These are phyloP conservation scores for Cylindroiulus punctatus DNA, from an alignment of 2,888 invertebrate genomes.

Conservation along the genomic window DNA sequence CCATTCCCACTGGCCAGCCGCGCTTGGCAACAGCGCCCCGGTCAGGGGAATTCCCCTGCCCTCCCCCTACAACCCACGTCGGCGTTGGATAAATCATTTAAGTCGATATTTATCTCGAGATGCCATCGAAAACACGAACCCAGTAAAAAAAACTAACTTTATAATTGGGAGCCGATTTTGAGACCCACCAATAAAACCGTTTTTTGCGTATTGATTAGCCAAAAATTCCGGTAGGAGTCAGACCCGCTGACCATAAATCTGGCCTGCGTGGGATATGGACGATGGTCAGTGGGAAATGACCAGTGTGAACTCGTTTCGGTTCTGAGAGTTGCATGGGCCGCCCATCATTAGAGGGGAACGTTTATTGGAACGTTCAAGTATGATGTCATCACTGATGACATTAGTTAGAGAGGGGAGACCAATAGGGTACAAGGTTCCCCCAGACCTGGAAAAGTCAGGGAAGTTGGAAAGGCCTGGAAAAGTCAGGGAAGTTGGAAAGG, in stretches of 20 bases:
- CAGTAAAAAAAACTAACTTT: background rate
- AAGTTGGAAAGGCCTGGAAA: too few species aligned
- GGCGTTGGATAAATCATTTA: background rate
- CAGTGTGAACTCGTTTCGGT: too few species aligned
- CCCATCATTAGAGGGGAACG: too few species aligned
- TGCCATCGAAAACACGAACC: background rate
- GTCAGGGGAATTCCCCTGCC: background rate
- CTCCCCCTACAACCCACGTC: background rate
- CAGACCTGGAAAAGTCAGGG: too few species aligned
- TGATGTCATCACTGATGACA: too few species aligned
- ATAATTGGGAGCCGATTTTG: background rate
- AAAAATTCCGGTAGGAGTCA: background rate
- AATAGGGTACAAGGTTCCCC: too few species aligned
- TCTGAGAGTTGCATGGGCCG: too few species aligned
- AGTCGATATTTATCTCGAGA: background rate
- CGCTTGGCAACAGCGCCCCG: background rate
- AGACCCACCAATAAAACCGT: background rate
- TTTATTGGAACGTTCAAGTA: too few species aligned
- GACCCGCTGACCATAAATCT: background rate
- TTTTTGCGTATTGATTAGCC: background rate
- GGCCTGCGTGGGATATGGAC: background rate
- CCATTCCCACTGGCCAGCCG: background rate
- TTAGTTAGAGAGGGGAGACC: too few species aligned
- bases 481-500: too few species aligned
- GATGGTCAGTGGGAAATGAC: too few species aligned